Evolutionary conservation across 2,113 vertebrate species (phyloP).

Genomic region (Phocoena sinus): DNA sequence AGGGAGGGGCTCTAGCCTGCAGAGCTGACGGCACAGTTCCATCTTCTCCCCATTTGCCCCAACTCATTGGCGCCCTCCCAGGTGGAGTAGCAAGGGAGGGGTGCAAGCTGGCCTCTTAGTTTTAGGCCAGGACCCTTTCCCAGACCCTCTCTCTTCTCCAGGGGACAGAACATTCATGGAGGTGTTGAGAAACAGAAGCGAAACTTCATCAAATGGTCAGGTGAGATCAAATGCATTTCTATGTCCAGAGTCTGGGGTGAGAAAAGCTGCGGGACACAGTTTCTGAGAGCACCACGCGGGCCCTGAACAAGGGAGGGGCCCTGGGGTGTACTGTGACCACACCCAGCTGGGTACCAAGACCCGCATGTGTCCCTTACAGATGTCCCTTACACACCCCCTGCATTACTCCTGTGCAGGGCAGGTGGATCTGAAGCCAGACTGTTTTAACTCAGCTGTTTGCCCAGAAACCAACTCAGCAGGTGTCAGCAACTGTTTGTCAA

Average conservation of each 20-base stretch:
- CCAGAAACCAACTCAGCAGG: neutral
- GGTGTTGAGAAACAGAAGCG: conserved; percentile 36
- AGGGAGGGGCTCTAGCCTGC: neutral
- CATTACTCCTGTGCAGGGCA: fast-evolving
- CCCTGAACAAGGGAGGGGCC: neutral
- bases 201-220: neutral
- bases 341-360: neutral
- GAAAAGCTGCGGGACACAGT: neutral
- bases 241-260: neutral
- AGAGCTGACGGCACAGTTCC: neutral
- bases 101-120: neutral
- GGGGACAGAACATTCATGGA: neutral
- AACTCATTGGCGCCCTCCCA: neutral
- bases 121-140: neutral
- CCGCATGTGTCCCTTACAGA: neutral
- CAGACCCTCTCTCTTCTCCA: neutral
- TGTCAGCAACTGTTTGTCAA: neutral
- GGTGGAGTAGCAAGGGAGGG: neutral
- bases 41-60: neutral
- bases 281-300: neutral
- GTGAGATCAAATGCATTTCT: neutral
- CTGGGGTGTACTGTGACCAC: neutral
- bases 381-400: fast-evolving
- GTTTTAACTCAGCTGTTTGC: neutral
- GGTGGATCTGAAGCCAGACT: neutral